Percentiles rank a stretch among this genome's conserved stretches.
Conservation (phyloP, 2,797 vertebrate species). For the Crocidura indochinensis region DNA sequence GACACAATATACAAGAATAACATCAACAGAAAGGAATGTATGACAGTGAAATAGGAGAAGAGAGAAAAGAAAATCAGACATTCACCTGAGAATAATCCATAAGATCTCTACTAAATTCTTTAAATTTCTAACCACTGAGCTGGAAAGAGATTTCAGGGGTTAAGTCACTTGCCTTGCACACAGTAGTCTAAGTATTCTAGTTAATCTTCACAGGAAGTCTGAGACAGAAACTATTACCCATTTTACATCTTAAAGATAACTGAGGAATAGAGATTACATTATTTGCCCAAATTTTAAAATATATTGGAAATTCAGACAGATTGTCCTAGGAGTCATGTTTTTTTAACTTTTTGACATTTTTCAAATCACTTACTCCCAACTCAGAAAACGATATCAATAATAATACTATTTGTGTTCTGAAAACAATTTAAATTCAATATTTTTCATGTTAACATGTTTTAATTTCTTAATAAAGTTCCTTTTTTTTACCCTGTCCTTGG, state of each 20-base stretch:
- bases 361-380: constrained; percentile 44
- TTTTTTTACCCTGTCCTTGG: constrained; percentile 69
- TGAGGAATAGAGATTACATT: neutral
- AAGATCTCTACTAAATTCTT: neutral
- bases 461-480: constrained; percentile 42
- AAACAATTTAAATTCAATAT: constrained; percentile 69
- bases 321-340: neutral
- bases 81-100: neutral
- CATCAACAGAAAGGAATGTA: neutral
- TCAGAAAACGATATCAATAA: neutral
- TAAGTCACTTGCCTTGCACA: no score
- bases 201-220: neutral
- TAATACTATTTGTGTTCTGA: constrained; percentile 43
- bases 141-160: neutral
- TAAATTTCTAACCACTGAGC: constrained; percentile 11
- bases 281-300: constrained; percentile 36
- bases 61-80: neutral
- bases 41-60: neutral
- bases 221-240: neutral
- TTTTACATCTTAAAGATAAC: constrained; percentile 23
- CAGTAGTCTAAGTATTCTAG: neutral
- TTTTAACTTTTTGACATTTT: constrained; percentile 23
- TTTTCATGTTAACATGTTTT: constrained; percentile 66
- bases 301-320: neutral
- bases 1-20: neutral